Evolutionary conservation across 1,140 invertebrate species (phyloP).

Genomic region (Diorhabda elongata): DNA sequence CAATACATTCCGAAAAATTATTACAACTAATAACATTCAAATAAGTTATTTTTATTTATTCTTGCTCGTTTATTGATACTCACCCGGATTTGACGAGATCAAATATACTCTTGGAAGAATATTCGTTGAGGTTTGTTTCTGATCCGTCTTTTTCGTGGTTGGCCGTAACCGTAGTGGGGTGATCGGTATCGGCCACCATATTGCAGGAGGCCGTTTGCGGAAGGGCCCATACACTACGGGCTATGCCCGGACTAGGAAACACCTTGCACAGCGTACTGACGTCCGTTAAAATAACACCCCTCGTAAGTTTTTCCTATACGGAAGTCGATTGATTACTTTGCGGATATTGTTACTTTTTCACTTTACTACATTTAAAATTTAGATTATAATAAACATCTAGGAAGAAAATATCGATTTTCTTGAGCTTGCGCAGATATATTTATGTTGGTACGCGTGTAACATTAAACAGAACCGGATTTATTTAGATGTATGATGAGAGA

Average conservation of each 20-base stretch:
- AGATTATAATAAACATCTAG: no score
- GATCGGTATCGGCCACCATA: conserved; percentile 63
- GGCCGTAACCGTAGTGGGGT: conserved; percentile 49
- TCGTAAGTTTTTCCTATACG: not conserved
- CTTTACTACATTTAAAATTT: not conserved
- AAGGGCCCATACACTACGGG: conserved; percentile 79
- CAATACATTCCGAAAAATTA: no score
- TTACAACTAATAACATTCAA: no score
- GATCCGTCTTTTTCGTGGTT: conserved; percentile 50
- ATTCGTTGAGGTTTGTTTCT: conserved; percentile 50
- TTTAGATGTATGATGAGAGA: no score
- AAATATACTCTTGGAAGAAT: conserved; percentile 57
- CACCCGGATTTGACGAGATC: conserved; percentile 63
- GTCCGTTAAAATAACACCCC: conserved; percentile 8
- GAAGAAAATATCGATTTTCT: no score
- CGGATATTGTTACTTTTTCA: not conserved
- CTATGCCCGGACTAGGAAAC: conserved; percentile 75
- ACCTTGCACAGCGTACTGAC: conserved; percentile 53
- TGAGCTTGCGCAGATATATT: no score
- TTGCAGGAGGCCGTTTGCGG: conserved; percentile 61
- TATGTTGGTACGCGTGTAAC: no score
- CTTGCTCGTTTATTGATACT: conserved; percentile 20
- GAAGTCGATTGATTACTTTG: not conserved
- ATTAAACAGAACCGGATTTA: no score
- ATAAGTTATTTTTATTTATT: no score